Evolutionary conservation across 64 coral and sea anemone genomes (phyloP).

Genomic region (Platygyra sinensis): DNA sequence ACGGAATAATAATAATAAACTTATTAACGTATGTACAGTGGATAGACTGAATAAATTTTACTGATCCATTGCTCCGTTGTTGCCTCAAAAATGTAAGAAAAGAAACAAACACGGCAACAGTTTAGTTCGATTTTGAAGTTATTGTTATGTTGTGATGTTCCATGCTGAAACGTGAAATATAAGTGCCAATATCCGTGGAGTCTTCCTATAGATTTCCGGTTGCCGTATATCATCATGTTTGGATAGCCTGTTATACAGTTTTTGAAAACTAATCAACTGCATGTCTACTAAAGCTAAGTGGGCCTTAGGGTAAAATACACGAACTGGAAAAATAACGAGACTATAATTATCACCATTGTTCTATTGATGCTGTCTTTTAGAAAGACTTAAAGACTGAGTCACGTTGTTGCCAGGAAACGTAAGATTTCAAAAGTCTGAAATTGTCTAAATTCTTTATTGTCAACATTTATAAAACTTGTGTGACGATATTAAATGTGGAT

Average conservation of each 20-base stretch:
- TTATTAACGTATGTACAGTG: neutral
- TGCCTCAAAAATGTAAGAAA: no score
- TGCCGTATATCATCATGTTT: no score
- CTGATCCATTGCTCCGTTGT: neutral
- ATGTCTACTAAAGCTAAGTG: neutral
- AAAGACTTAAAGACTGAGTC: neutral
- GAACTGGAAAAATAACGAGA: neutral
- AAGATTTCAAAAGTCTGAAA: neutral
- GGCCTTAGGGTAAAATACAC: neutral
- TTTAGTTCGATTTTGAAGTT: no score
- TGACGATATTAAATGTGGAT: neutral
- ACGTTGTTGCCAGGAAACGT: neutral
- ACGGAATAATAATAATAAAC: no score
- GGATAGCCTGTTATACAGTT: neutral
- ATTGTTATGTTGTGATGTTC: no score
- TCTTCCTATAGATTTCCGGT: no score
- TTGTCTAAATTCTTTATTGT: neutral
- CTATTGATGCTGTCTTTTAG: neutral
- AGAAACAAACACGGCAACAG: no score
- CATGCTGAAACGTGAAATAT: no score
- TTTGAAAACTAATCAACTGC: no score
- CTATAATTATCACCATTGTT: neutral
- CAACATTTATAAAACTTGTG: neutral
- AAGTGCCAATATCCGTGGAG: no score
- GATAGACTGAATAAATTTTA: neutral